phyloP scores from a whole-genome alignment of 2,888 invertebrate genomes.

The Melitaea athalia region DNA sequence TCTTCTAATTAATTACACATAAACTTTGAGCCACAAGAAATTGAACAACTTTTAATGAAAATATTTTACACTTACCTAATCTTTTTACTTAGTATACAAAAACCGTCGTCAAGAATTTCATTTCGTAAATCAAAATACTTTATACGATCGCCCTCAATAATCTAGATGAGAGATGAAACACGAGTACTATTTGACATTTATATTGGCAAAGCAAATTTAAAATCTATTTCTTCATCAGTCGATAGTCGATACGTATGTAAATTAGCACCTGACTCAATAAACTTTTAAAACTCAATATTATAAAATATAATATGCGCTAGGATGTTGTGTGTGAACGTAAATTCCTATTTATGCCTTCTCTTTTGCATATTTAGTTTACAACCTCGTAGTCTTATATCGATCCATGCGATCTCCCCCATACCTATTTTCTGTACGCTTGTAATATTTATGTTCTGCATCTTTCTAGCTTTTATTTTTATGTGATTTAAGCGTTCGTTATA shows the following conservation, averaged over 20 bases:
- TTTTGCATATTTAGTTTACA: conserved; percentile 53
- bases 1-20: too few species aligned
- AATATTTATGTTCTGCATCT: conserved; percentile 48
- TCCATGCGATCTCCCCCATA: conserved; percentile 60
- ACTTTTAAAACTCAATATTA: conserved; percentile 23
- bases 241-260: conserved; percentile 31
- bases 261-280: conserved; percentile 30
- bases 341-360: conserved; percentile 46
- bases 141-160: not conserved
- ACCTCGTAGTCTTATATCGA: conserved; percentile 54
- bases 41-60: not conserved
- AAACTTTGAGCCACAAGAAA: too few species aligned
- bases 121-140: conserved; percentile 11
- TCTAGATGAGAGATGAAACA: conserved; percentile 4
- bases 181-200: conserved; percentile 32
- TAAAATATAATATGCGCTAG: conserved; percentile 18
- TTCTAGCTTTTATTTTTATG: conserved; percentile 47
- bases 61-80: not conserved
- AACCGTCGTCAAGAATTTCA: not conserved
- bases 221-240: conserved; percentile 34
- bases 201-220: conserved; percentile 36
- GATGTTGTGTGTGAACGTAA: conserved; percentile 23
- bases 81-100: not conserved
- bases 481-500: conserved; percentile 36
- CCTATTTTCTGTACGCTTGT: conserved; percentile 58